Conservation (phyloP, 2,888 invertebrate genomes). For the Glaucopsyche alexis region DNA sequence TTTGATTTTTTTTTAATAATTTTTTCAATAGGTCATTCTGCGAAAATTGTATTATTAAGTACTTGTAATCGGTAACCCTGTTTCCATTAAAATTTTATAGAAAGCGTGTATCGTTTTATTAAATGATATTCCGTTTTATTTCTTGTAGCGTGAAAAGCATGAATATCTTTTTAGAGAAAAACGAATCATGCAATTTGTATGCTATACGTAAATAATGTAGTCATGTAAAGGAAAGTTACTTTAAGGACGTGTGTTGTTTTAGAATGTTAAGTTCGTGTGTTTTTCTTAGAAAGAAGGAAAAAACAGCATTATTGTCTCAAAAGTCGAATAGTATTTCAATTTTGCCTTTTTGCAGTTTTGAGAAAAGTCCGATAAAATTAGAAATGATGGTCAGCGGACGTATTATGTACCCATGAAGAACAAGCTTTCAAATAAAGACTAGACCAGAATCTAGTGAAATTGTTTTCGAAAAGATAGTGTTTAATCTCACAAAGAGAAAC, state of each 20-base stretch:
- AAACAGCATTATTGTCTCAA: not conserved
- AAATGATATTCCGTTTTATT: not conserved
- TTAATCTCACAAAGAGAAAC: conserved; percentile 21
- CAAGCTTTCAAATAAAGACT: conserved; percentile 44
- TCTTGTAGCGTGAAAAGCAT: not conserved
- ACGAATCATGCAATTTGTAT: conserved; percentile 9
- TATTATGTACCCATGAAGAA: conserved; percentile 43
- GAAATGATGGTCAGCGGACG: conserved; percentile 32
- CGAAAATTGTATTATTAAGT: not conserved
- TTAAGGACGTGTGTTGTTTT: conserved; percentile 18
- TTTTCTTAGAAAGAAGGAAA: not conserved
- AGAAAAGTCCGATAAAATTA: not conserved
- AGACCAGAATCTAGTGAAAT: conserved; percentile 30
- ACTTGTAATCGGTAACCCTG: not conserved
- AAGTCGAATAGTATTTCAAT: not conserved
- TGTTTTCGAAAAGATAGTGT: conserved; percentile 31
- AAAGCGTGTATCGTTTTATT: not conserved
- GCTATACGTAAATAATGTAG: not conserved
- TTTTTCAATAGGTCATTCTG: not conserved
- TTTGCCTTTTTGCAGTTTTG: not conserved
- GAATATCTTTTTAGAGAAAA: conserved; percentile 10
- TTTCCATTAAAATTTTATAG: not conserved
- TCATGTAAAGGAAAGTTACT: conserved; percentile 19
- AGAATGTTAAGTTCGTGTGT: not conserved
- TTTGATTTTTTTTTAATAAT: not conserved